Evolutionary conservation across 2,888 invertebrate species (phyloP).

Genomic region (Lepeophtheirus nordmannii): DNA sequence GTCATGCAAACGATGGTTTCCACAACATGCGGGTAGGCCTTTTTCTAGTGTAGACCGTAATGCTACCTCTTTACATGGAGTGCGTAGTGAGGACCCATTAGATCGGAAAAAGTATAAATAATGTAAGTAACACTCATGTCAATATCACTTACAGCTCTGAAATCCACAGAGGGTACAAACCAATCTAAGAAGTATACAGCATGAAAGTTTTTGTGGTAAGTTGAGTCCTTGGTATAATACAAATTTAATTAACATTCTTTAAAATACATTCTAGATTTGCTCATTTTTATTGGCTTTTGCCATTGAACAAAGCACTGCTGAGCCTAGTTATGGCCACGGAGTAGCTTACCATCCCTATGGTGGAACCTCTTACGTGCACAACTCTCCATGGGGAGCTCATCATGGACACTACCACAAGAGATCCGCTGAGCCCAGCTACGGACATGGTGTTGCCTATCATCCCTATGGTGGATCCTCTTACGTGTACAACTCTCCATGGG

Average conservation of each 20-base stretch:
- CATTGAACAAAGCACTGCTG: neutral
- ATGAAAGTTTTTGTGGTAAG: neutral
- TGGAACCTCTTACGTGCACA: neutral
- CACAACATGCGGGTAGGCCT: too few relatives aligned
- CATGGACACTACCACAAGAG: conserved; percentile 4
- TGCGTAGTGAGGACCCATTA: too few relatives aligned
- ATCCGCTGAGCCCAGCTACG: conserved; percentile 1
- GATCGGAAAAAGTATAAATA: too few relatives aligned
- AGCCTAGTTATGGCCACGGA: neutral
- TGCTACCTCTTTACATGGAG: too few relatives aligned
- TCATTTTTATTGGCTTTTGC: neutral
- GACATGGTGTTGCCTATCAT: neutral
- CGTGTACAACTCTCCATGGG: neutral
- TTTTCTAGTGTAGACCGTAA: too few relatives aligned
- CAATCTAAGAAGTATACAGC: neutral
- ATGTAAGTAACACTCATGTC: too few relatives aligned
- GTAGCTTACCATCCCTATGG: neutral
- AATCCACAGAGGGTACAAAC: neutral
- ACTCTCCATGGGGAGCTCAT: neutral
- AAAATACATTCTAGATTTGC: neutral
- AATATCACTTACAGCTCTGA: neutral
- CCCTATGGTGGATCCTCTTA: neutral
- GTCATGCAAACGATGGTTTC: too few relatives aligned
- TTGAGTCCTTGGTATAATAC: too few relatives aligned
- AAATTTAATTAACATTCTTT: neutral